phyloP scores from a whole-genome alignment of 2,888 invertebrate genomes.

The Lucinisca nassula region DNA sequence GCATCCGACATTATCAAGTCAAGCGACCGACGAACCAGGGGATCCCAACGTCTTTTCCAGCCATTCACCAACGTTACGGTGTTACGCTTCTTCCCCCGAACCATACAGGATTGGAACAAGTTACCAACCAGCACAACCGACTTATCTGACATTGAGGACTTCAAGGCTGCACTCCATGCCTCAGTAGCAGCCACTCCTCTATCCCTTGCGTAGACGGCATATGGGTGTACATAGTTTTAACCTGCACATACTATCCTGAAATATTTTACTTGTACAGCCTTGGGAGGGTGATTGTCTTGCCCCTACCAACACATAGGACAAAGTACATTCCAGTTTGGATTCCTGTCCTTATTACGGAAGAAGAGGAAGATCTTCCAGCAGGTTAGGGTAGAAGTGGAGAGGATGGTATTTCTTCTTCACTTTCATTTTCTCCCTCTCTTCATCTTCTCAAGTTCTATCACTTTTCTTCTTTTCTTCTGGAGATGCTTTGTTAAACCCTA shows the following conservation, averaged over 20 bases:
- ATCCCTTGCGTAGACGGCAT: not conserved
- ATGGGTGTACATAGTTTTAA: not conserved
- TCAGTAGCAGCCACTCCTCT: not conserved
- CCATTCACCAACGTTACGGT: constrained; percentile 10
- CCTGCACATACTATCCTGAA: not conserved
- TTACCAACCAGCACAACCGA: not conserved
- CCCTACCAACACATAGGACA: not conserved
- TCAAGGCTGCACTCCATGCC: not conserved
- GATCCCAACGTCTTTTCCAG: not conserved
- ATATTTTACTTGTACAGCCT: too few species aligned
- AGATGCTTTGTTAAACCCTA: too few species aligned
- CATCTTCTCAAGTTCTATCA: too few species aligned
- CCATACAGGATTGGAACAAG: constrained; percentile 30
- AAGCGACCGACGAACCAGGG: not conserved
- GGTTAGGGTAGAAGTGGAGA: too few species aligned
- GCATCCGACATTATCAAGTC: not conserved
- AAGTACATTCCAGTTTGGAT: not conserved
- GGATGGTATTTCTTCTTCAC: too few species aligned
- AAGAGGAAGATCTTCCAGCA: not conserved
- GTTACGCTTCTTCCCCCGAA: not conserved
- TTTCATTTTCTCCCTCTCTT: too few species aligned
- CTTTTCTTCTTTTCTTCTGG: too few species aligned
- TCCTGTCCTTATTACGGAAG: not conserved
- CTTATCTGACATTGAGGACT: not conserved
- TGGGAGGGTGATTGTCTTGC: not conserved